Conservation (phyloP, 2,888 invertebrate genomes). For the Lumbricus terrestris region DNA sequence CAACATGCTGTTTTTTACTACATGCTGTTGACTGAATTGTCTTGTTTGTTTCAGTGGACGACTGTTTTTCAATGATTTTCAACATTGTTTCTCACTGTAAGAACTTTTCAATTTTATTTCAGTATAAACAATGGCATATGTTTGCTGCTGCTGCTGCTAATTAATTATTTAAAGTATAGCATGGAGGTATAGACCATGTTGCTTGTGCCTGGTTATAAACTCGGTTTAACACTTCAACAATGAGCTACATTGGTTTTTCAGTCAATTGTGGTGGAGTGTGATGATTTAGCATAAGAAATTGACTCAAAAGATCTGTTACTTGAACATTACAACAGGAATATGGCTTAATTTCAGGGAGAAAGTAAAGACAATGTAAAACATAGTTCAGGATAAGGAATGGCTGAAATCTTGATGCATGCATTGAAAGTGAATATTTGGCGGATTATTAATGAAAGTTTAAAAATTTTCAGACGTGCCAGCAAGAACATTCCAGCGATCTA, state of each 20-base stretch:
- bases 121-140: neutral
- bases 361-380: neutral
- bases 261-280: neutral
- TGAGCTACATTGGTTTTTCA: too few species aligned
- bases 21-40: neutral
- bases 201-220: too few species aligned
- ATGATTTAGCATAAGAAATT: neutral
- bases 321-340: neutral
- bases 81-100: neutral
- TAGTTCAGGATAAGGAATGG: neutral
- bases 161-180: neutral
- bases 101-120: neutral
- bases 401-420: neutral
- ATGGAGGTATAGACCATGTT: too few species aligned
- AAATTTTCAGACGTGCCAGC: slow-evolving; percentile 5
- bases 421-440: neutral
- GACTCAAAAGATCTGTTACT: neutral
- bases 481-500: neutral
- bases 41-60: slow-evolving; percentile 3
- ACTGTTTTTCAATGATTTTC: neutral
- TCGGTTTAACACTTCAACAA: too few species aligned
- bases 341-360: neutral
- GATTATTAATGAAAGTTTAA: neutral
- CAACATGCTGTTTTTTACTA: neutral
- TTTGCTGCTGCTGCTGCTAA: neutral